phyloP scores from a whole-genome alignment of 2,797 vertebrate genomes.

The Spondyliosoma cantharus region DNA sequence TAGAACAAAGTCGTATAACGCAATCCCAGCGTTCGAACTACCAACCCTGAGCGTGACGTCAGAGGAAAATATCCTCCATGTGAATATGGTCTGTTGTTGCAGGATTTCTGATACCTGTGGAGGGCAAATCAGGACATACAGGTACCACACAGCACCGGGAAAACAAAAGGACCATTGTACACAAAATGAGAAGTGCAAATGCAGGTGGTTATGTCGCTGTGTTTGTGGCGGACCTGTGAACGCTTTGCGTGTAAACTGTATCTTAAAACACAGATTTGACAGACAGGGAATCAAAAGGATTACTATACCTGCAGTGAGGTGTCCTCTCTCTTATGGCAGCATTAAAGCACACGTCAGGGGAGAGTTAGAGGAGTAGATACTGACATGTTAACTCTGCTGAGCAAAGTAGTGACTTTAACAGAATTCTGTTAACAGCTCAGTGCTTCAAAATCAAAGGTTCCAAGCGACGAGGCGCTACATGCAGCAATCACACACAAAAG shows the following conservation, averaged over 20 bases:
- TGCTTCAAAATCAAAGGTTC: constrained; percentile 14
- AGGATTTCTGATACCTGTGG: constrained; percentile 9
- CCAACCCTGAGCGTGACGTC: too few relatives aligned
- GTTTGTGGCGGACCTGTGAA: background rate
- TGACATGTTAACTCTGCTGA: background rate
- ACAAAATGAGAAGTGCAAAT: constrained; percentile 21
- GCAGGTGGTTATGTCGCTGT: background rate
- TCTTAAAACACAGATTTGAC: background rate
- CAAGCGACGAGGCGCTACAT: constrained; percentile 10
- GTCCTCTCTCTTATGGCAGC: constrained; percentile 76
- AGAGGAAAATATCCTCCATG: too few relatives aligned
- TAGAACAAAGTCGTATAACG: too few relatives aligned
- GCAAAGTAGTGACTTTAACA: background rate
- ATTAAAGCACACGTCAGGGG: constrained; percentile 59
- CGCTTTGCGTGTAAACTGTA: background rate
- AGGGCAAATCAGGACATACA: constrained; percentile 11
- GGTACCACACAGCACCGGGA: constrained; percentile 3
- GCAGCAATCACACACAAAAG: constrained; percentile 32
- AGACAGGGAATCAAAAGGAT: constrained; percentile 3
- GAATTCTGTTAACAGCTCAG: background rate
- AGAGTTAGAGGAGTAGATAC: constrained; percentile 51
- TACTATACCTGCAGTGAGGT: constrained; percentile 81
- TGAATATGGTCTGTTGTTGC: background rate
- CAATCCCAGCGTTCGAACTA: too few relatives aligned
- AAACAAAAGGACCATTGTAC: background rate